Percentiles rank a stretch among this genome's conserved stretches.
Evolutionary conservation across 2,797 vertebrate genomes (phyloP).

Genomic region (Urophycis tenuis): DNA sequence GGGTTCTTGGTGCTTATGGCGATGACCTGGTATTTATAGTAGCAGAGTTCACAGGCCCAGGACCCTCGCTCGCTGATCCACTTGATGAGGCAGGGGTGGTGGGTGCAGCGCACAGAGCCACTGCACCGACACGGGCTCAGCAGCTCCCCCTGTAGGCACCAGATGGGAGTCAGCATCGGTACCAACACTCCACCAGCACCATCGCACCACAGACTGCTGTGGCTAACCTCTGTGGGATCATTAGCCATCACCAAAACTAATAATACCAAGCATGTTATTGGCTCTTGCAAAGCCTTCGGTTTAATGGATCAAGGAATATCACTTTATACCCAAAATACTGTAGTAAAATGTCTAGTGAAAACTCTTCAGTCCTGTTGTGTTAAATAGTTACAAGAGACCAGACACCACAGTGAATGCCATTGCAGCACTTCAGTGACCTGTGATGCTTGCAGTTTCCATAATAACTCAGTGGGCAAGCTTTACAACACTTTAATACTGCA

Average conservation of each 20-base stretch:
- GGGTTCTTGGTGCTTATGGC: slow-evolving; percentile 99
- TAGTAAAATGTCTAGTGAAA: neutral
- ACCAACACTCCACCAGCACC: neutral
- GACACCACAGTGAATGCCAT: neutral
- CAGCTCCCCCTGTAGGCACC: slow-evolving; percentile 83
- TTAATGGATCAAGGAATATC: neutral
- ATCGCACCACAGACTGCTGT: neutral
- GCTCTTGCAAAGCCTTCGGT: neutral
- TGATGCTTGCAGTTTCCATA: neutral
- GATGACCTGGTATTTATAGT: slow-evolving; percentile 99
- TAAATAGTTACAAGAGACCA: too few species aligned
- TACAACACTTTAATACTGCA: neutral
- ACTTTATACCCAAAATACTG: neutral
- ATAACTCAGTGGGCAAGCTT: neutral
- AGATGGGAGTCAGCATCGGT: neutral
- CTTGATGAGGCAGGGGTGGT: slow-evolving; percentile 95
- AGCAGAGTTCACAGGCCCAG: slow-evolving; percentile 98
- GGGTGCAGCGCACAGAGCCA: slow-evolving; percentile 92
- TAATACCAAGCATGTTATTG: neutral
- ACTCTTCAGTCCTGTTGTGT: neutral
- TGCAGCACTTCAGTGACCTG: neutral
- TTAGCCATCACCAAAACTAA: neutral
- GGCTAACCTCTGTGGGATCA: neutral
- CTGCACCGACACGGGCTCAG: slow-evolving; percentile 95
- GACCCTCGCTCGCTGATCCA: slow-evolving; percentile 96